Base-by-base conservation (phyloP, 1,140 invertebrate species). In the Zaprionus kolodkinae region DNA sequence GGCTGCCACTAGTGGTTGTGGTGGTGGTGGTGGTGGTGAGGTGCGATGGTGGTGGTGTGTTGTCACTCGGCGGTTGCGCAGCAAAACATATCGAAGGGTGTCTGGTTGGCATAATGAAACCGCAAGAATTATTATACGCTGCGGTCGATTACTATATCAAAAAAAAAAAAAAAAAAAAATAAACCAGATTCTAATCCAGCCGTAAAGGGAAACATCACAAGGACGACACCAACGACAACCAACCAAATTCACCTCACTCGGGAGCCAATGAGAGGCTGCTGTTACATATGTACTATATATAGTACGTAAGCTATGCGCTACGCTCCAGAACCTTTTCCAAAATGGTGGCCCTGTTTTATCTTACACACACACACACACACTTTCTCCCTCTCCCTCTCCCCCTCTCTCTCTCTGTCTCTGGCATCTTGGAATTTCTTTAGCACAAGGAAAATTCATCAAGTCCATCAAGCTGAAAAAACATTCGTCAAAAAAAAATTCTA, bases 91-190 rank as follows among this genome's bases (percentile, higher is more conserved):
- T 78, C 72, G 72, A 76, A 78, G 83, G 73, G 69, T 78, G 72
- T 75, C 88, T 81, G 84, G 89, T 89, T 81, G 79, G 77, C 79
- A 70, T 91, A 91, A 86, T 89, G 82, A 91, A 91, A 91, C 89
- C 89, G 62, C 89, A 91, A 80, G 85, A 91, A 91, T 89, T 91
- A 91, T 91, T 89, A 89, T 81, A 91, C 85, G 86, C 85, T 91
- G 88, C 77, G 89, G 89, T 91, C 79, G 85, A 81, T 86, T 85
- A 89, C 81, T 91, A 80, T 82, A 91, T 88, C 81, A 90, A 89
- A 83, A 30, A 30, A 3, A 30, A 30, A 4, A 30, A 4, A 30
- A 6, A 30, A 30, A 30, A 30, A 21, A 21, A 21, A n/a, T n/a
- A n/a, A n/a, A n/a, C n/a, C 21, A 21, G 21, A 87, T 72, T 81